Base-by-base conservation (phyloP, 2,113 vertebrate species). In the Salvelinus sp. region DNA sequence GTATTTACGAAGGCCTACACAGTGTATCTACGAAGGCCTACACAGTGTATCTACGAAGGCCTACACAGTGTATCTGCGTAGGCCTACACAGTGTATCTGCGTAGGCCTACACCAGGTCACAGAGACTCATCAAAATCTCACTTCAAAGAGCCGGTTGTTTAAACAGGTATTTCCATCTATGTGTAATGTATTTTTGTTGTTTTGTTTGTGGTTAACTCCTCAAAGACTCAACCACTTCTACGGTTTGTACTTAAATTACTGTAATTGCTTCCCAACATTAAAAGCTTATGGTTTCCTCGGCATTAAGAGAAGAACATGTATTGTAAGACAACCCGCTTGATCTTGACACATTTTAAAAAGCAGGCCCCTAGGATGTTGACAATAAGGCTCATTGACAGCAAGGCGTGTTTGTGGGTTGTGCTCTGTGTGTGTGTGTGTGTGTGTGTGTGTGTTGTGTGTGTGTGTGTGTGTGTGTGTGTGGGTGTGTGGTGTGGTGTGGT, bases 311-410 rank as follows among this genome's bases (percentile, higher is more conserved):
- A 88, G 88, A 82, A 79, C 38, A 71, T 85, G 87, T 86, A 89
- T 91, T 90, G 88, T 89, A 87, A 90, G 83, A 87, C 83, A 83
- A 78, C 72, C 79, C 87, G 84, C 93, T 94, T 94, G 91, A 94
- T 93, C 87, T 88, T 82, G 83, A 92, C 91, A 89, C 88, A 89
- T 91, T 82, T 82, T 78, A 83, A 88, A 92, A 92, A 89, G 47
- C 86, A 83, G 86, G 82, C 88, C 80, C 76, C 76, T 79, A 72
- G 82, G 88, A 91, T 87, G 83, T 82, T 86, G 83, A 91, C 89
- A 90, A 83, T 86, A 76, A 81, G 81, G 87, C 84, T 74, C 85
- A 83, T 86, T 83, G 87, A 89, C 83, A 69, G 50, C 50, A 54
- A 54, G 81, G 81, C 70, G 79, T 82, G 87, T 89, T 89, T 86